A percentile compares a stretch with the other conserved stretches of the same genome.
phyloP scores from a whole-genome alignment of 2,113 vertebrate species.

The Zosterops borbonicus region DNA sequence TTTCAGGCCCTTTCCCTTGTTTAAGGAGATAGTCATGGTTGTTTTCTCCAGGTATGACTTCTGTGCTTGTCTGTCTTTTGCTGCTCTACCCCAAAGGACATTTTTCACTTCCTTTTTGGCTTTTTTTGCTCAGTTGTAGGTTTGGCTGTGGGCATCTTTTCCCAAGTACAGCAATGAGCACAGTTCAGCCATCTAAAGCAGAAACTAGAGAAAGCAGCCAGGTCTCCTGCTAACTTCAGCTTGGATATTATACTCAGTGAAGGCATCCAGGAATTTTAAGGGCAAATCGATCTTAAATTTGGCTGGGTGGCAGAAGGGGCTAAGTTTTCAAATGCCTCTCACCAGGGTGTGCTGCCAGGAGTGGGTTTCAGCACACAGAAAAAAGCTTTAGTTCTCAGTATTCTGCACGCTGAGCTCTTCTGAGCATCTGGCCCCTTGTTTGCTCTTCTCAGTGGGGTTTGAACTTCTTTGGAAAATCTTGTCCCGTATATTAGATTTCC shows the following conservation, averaged over 20 bases:
- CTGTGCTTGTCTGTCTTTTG: background rate
- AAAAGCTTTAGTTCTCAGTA: background rate
- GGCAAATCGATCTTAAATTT: background rate
- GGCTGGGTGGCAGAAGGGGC: background rate
- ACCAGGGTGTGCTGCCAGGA: background rate
- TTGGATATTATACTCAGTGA: background rate
- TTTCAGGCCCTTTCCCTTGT: background rate
- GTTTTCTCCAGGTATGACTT: background rate
- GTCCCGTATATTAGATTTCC: background rate
- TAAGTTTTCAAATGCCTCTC: background rate
- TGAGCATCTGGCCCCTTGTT: background rate
- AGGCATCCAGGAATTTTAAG: slow-evolving; percentile 8
- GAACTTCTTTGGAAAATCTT: background rate
- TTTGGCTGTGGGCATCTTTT: background rate
- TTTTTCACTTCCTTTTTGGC: background rate
- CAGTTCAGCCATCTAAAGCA: background rate
- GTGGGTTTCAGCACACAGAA: background rate
- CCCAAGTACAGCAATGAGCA: background rate
- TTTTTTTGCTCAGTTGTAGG: background rate
- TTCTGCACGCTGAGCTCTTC: background rate
- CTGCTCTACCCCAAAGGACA: background rate
- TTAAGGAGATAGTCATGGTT: background rate
- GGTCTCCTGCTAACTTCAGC: background rate
- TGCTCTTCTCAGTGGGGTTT: background rate
- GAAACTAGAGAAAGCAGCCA: background rate